Base-by-base conservation (phyloP, 2,888 invertebrate genomes). In the Diogma glabrata region DNA sequence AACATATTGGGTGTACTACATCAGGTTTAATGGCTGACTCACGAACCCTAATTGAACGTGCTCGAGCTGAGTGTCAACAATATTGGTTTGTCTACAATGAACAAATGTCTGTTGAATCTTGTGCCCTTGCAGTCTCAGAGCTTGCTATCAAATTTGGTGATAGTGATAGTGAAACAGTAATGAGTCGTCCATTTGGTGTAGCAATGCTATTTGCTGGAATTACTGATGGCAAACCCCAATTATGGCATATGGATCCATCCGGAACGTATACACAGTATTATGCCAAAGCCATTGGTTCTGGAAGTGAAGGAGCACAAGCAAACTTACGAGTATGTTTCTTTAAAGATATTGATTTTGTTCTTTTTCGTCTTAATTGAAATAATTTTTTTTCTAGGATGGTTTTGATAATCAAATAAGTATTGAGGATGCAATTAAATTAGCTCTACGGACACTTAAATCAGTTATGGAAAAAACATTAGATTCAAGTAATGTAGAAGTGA, bases 381-480 rank as follows among this genome's bases (percentile, higher is more conserved):
- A 33, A 19, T 12, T 19, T 17, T n/a, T 12, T 17, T 58, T 50
- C 4, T 73, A 83, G 71, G 84, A 84, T 62, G 75, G 79, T 12
- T 84, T 77, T 59, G 81, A 81, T 60, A 77, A 90, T 75, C 87
- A 91, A 19, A 93, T 99, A 88, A 91, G 89, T 0, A 70, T 99
- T 49, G 82, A 84, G 57, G 96, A 97, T 73, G 97, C 96, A 0
- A 85, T 90, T 55, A 91, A 90, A 63, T 74, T 89, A 12, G 87
- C 94, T 1, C 74, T 99, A 51, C 90, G 87, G 10, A 97, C 97
- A 61, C 74, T 99, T 19, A 99, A 99, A 69, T 97, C 99, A 72
- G 97, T 99, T 0, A 99, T 99, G 99, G 99, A 99, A 67, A 99
- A 99, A 69, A 99, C 97, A 70, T 73, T 99, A 3, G 96, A 88